Conservation (phyloP, 1,140 invertebrate genomes). For the Calephelis virginiensis region DNA sequence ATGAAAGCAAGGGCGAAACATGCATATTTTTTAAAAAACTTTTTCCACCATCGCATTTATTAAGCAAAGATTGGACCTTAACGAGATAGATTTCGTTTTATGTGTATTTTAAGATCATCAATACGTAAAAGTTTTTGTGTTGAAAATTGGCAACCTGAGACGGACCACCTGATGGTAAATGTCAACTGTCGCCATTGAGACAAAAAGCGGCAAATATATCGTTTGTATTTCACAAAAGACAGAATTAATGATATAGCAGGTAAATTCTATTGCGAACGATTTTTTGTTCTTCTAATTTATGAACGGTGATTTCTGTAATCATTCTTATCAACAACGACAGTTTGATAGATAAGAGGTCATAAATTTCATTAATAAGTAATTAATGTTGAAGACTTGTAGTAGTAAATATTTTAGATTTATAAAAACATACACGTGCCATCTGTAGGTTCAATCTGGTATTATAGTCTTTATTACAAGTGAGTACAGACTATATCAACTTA, state of each 20-base stretch:
- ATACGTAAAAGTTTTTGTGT: not conserved
- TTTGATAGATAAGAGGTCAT: not conserved
- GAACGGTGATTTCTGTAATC: not conserved
- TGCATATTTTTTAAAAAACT: too few species aligned
- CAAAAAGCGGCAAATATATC: constrained; percentile 6
- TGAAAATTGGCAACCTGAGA: constrained; percentile 7
- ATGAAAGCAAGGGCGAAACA: too few species aligned
- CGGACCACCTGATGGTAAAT: constrained; percentile 15
- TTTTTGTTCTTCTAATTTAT: not conserved
- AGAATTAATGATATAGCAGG: not conserved
- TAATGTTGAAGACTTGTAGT: too few species aligned
- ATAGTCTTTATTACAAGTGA: too few species aligned
- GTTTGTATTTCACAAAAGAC: constrained; percentile 2
- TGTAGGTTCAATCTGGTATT: too few species aligned
- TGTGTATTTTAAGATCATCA: not conserved
- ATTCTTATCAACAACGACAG: not conserved
- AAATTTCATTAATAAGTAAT: too few species aligned
- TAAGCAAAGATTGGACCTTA: not conserved
- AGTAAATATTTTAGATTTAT: too few species aligned
- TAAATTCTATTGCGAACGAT: not conserved
- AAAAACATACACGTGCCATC: too few species aligned
- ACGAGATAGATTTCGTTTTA: not conserved
- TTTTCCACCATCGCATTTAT: not conserved
- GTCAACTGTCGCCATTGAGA: constrained; percentile 1
- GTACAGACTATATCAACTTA: too few species aligned